A percentile compares a stretch with the other conserved stretches of the same genome.
phyloP scores from a whole-genome alignment of 2,797 vertebrate genomes.

The Smutsia temminckii region DNA sequence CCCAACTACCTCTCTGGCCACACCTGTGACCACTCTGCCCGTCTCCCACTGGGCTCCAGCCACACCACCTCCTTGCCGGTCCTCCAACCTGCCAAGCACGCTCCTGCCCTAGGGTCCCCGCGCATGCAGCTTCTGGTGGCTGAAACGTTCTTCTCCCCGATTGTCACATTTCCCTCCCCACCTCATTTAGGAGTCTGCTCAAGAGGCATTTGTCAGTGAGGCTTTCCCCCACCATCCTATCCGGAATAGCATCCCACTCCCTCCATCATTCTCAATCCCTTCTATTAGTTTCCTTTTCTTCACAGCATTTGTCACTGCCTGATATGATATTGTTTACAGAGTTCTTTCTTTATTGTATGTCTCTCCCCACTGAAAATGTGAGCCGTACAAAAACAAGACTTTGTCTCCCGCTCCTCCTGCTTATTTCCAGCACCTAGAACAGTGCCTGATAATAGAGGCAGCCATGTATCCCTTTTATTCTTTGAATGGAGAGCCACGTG shows the following conservation, averaged over 20 bases:
- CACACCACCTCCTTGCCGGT: neutral
- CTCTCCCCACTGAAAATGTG: neutral
- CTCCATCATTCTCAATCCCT: neutral
- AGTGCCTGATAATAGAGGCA: neutral
- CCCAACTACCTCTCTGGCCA: neutral
- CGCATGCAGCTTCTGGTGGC: rapidly evolving
- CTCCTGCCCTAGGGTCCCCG: neutral
- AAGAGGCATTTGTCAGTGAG: neutral
- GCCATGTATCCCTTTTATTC: neutral
- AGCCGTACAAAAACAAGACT: neutral
- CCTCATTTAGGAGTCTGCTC: neutral
- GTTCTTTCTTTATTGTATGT: neutral
- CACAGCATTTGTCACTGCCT: neutral
- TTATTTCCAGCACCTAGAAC: neutral
- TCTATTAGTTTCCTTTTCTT: neutral
- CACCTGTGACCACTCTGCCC: neutral
- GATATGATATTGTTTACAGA: neutral
- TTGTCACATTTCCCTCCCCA: neutral
- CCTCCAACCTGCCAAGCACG: neutral
- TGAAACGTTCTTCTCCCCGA: neutral
- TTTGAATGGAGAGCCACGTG: neutral
- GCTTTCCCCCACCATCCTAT: neutral
- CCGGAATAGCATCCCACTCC: neutral
- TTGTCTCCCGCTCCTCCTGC: neutral
- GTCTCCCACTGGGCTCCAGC: neutral